Evolutionary conservation across 2,888 invertebrate species (phyloP).

Genomic region (Biston betularia): DNA sequence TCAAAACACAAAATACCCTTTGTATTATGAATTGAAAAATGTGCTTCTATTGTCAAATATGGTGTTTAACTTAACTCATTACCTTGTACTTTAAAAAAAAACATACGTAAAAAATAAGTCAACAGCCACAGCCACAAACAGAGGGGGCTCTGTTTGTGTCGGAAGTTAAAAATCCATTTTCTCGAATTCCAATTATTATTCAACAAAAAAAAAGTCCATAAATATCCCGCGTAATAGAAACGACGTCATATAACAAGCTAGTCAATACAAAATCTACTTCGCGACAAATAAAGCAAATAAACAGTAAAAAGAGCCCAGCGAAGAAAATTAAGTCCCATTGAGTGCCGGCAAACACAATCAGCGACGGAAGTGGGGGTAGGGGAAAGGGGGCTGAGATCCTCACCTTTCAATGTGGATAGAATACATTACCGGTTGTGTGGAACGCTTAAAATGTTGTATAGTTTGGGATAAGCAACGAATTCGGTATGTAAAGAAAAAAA

Average conservation of each 20-base stretch:
- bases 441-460: not conserved
- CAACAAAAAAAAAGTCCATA: not conserved
- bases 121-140: no score
- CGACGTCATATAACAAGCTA: constrained; percentile 13
- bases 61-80: no score
- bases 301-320: constrained; percentile 33
- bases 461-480: no score
- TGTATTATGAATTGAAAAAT: no score
- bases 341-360: constrained; percentile 42
- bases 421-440: constrained; percentile 22
- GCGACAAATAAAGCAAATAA: constrained; percentile 28
- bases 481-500: no score
- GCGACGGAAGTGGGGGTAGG: constrained; percentile 31
- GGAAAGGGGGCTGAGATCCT: constrained; percentile 18
- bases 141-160: no score
- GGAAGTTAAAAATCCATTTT: no score
- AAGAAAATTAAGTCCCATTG: constrained; percentile 39
- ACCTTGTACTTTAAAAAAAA: no score
- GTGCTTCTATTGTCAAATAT: no score
- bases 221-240: constrained; percentile 3
- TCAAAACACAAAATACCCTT: no score
- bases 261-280: constrained; percentile 21
- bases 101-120: no score
- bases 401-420: constrained; percentile 13
- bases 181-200: no score